These are phyloP conservation scores for Cyprinodon tularosa DNA, from an alignment of 2,113 vertebrate genomes.

Conservation along the genomic window DNA sequence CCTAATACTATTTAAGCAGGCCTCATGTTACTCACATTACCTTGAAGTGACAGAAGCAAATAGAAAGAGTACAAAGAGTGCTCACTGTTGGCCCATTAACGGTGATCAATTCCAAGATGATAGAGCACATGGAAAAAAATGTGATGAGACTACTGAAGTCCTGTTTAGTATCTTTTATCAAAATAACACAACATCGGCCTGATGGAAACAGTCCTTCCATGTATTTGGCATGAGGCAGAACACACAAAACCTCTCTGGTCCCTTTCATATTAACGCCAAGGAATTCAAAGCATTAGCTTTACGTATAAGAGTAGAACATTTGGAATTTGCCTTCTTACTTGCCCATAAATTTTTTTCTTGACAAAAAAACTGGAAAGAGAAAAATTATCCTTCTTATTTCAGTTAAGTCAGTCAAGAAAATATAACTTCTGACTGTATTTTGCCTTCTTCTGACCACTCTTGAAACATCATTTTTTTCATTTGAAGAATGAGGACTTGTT, in stretches of 20 bases:
- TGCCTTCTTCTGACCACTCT: slow-evolving; percentile 15
- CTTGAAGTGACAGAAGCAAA: slow-evolving; percentile 37
- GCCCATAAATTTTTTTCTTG: slow-evolving; percentile 1
- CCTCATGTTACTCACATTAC: slow-evolving; percentile 35
- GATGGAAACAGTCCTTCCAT: background rate
- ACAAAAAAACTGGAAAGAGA: background rate
- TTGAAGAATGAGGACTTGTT: slow-evolving; percentile 22
- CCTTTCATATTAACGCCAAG: background rate
- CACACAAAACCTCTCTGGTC: background rate
- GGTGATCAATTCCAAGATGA: slow-evolving; percentile 41
- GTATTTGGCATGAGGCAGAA: background rate
- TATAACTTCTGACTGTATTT: slow-evolving; percentile 12
- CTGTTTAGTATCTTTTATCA: slow-evolving; percentile 16
- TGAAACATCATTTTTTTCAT: background rate
- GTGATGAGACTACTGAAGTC: slow-evolving; percentile 11
- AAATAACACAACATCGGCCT: slow-evolving; percentile 2
- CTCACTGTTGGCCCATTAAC: slow-evolving; percentile 36
- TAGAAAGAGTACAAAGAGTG: slow-evolving; percentile 25
- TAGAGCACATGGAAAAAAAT: background rate
- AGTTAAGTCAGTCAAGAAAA: slow-evolving; percentile 3
- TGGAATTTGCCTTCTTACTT: slow-evolving; percentile 2
- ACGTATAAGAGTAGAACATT: slow-evolving; percentile 1
- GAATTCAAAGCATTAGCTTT: background rate
- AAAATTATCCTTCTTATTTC: slow-evolving; percentile 8
- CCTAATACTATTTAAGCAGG: slow-evolving; percentile 42